Evolutionary conservation across 2,113 vertebrate genomes (phyloP).

Genomic region (Ammodytes dubius): DNA sequence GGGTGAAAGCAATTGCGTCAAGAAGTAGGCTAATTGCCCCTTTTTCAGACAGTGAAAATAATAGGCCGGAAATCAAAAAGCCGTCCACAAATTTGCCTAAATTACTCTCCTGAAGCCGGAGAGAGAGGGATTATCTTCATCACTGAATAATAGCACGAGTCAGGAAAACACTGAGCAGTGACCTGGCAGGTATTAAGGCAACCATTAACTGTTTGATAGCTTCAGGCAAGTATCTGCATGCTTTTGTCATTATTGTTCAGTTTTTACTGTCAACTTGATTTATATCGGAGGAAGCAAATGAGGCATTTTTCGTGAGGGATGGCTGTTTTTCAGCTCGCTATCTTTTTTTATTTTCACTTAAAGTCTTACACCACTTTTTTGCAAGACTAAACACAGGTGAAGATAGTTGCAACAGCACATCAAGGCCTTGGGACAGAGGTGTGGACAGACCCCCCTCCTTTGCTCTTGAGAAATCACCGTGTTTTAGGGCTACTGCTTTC

Average conservation of each 20-base stretch:
- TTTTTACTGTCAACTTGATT: slow-evolving; percentile 38
- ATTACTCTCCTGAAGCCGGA: slow-evolving; percentile 39
- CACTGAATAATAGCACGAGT: slow-evolving; percentile 32
- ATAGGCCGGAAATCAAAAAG: slow-evolving; percentile 30
- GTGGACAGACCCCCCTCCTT: slow-evolving; percentile 33
- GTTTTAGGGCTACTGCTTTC: not conserved
- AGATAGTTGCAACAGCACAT: slow-evolving; percentile 27
- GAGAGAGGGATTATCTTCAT: slow-evolving; percentile 37
- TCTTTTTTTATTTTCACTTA: not conserved
- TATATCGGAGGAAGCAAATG: slow-evolving; percentile 40
- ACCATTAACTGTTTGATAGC: slow-evolving; percentile 42
- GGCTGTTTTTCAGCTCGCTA: slow-evolving; percentile 19
- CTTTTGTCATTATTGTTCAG: slow-evolving; percentile 49
- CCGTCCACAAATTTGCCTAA: slow-evolving; percentile 42
- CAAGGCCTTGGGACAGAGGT: slow-evolving; percentile 12
- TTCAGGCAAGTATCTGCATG: slow-evolving; percentile 37
- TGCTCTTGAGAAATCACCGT: slow-evolving; percentile 9
- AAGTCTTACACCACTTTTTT: slow-evolving; percentile 3
- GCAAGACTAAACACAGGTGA: slow-evolving; percentile 19
- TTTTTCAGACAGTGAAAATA: slow-evolving; percentile 50
- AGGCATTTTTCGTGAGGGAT: slow-evolving; percentile 20
- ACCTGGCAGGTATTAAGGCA: slow-evolving; percentile 52
- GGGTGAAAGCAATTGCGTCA: slow-evolving; percentile 49
- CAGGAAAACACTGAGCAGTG: slow-evolving; percentile 32
- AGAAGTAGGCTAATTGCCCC: slow-evolving; percentile 45